Evolutionary conservation across 1,140 invertebrate species (phyloP).

Genomic region (Drosophila micromelanica): DNA sequence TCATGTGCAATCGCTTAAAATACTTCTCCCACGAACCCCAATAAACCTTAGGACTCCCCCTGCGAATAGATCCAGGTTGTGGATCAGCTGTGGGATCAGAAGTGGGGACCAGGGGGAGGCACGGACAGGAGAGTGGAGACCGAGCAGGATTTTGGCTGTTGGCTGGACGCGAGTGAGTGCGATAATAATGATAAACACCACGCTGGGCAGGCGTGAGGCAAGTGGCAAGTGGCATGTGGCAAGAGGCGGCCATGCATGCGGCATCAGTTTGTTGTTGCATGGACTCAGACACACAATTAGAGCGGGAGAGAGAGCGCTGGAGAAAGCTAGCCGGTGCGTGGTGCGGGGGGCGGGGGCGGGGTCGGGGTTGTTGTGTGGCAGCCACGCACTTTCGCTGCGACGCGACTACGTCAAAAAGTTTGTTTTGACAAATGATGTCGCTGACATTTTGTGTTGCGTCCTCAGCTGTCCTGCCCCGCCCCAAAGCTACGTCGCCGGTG

Average conservation of each 20-base stretch:
- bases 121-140: background rate
- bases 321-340: too few relatives aligned
- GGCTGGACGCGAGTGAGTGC: constrained; percentile 54
- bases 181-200: constrained; percentile 75
- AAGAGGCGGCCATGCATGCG: constrained; percentile 11
- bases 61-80: too few relatives aligned
- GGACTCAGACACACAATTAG: constrained; percentile 21
- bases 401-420: constrained; percentile 74
- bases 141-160: constrained; percentile 33
- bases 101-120: too few relatives aligned
- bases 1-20: too few relatives aligned
- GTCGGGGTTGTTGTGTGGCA: background rate
- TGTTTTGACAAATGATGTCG: constrained; percentile 78
- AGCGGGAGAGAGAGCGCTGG: background rate
- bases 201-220: constrained; percentile 26
- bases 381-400: constrained; percentile 72
- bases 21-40: too few relatives aligned
- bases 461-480: background rate
- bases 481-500: too few relatives aligned
- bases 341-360: too few relatives aligned
- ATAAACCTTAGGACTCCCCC: too few relatives aligned
- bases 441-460: constrained; percentile 49
- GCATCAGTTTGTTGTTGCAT: constrained; percentile 49
- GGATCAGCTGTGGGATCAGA: too few relatives aligned
- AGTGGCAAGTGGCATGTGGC: constrained; percentile 3